These are phyloP conservation scores for Andrena camellia DNA, from an alignment of 2,888 invertebrate genomes.

Conservation along the genomic window DNA sequence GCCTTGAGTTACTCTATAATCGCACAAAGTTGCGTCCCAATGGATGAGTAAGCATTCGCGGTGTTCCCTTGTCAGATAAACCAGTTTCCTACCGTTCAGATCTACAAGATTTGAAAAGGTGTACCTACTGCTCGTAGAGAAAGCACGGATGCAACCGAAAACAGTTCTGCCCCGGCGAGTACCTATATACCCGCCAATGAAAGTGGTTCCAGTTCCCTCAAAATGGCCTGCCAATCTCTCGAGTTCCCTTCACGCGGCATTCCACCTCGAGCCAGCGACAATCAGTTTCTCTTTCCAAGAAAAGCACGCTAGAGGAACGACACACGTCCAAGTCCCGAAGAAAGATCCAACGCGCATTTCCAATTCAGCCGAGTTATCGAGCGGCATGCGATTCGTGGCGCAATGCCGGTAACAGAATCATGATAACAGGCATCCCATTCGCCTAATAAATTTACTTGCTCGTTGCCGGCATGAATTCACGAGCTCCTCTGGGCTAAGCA, in stretches of 20 bases:
- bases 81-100: no score
- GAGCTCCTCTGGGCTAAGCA: slow-evolving; percentile 56
- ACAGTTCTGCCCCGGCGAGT: slow-evolving; percentile 18
- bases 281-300: slow-evolving; percentile 56
- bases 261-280: slow-evolving; percentile 28
- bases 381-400: no score
- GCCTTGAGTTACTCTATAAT: no score
- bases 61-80: no score
- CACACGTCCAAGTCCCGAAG: neutral
- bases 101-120: no score
- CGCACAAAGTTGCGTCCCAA: no score
- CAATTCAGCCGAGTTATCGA: neutral
- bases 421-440: slow-evolving; percentile 51
- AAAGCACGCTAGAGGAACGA: slow-evolving; percentile 32
- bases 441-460: slow-evolving; percentile 53
- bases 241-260: slow-evolving; percentile 33
- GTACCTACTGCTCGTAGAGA: no score
- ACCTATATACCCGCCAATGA: slow-evolving; percentile 31
- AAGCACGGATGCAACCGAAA: slow-evolving; percentile 20
- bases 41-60: no score
- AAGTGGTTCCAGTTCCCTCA: slow-evolving; percentile 44
- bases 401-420: slow-evolving; percentile 3
- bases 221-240: slow-evolving; percentile 36
- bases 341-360: neutral
- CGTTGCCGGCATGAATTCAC: slow-evolving; percentile 53